A percentile compares a stretch with the other conserved stretches of the same genome.
Conservation (phyloP, 2,888 invertebrate species). For the Mythimna loreyi region DNA sequence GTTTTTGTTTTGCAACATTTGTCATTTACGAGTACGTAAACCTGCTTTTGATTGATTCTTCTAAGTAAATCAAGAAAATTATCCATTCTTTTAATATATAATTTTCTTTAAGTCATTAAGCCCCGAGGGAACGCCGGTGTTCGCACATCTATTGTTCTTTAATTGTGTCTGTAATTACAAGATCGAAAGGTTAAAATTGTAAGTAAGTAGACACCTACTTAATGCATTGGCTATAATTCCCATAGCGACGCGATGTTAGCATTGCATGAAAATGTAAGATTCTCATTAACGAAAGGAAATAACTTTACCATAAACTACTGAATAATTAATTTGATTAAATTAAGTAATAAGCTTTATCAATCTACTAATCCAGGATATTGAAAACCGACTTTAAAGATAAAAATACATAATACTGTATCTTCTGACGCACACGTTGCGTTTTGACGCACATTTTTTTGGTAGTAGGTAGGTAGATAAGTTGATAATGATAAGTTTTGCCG, state of each 20-base stretch:
- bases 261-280: background rate
- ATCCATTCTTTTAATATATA: too few species aligned
- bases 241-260: background rate
- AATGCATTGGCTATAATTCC: background rate
- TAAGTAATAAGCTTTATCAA: slow-evolving; percentile 36
- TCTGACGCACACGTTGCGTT: slow-evolving; percentile 76
- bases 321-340: slow-evolving; percentile 38
- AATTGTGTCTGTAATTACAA: too few species aligned
- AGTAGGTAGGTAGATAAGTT: slow-evolving; percentile 68
- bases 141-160: too few species aligned
- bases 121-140: too few species aligned
- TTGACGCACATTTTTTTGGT: slow-evolving; percentile 77
- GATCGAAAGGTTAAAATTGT: too few species aligned
- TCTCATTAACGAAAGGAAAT: background rate
- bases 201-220: too few species aligned
- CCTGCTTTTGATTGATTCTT: background rate
- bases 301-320: background rate
- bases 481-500: slow-evolving; percentile 73
- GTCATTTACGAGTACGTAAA: slow-evolving; percentile 1
- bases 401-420: slow-evolving; percentile 64
- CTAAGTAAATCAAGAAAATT: too few species aligned
- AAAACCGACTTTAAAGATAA: slow-evolving; percentile 66
- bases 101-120: too few species aligned
- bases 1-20: slow-evolving; percentile 27
- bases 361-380: slow-evolving; percentile 61